Percentiles rank a stretch among this genome's conserved stretches.
Evolutionary conservation across 2,888 invertebrate genomes (phyloP).

Genomic region (Petrolisthes cinctipes): DNA sequence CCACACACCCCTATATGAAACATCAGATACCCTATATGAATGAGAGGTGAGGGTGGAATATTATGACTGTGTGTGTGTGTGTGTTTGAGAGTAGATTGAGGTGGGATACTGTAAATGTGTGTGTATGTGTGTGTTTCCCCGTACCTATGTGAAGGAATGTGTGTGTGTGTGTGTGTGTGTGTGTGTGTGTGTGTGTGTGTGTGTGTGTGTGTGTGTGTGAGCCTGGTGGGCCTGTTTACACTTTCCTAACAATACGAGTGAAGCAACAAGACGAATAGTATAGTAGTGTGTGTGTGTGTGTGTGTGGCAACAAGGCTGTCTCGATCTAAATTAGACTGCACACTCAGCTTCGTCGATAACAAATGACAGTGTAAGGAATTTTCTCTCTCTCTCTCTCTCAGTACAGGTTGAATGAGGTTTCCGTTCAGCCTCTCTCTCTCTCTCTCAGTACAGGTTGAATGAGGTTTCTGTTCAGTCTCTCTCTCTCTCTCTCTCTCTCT

Average conservation of each 20-base stretch:
- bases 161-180: too few species aligned
- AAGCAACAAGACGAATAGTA: too few species aligned
- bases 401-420: not conserved
- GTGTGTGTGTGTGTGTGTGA: not conserved
- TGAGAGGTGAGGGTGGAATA: too few species aligned
- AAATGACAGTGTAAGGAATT: not conserved
- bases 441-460: not conserved
- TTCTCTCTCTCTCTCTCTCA: not conserved
- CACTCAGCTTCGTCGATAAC: not conserved
- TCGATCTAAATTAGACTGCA: not conserved
- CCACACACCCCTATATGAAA: too few species aligned
- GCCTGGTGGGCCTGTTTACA: too few species aligned
- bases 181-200: not conserved
- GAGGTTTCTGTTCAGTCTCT: conserved; percentile 15
- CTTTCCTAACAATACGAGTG: too few species aligned
- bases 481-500: conserved; percentile 13
- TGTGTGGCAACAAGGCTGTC: not conserved
- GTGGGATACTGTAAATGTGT: too few species aligned
- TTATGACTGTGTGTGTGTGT: too few species aligned
- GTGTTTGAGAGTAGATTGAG: too few species aligned
- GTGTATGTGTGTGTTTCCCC: too few species aligned
- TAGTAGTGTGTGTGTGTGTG: not conserved
- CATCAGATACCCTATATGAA: too few species aligned
- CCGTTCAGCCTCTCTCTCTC: conserved; percentile 4
- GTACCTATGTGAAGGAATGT: too few species aligned